These are phyloP conservation scores for Limenitis camilla DNA, from an alignment of 2,888 invertebrate species.

Conservation along the genomic window DNA sequence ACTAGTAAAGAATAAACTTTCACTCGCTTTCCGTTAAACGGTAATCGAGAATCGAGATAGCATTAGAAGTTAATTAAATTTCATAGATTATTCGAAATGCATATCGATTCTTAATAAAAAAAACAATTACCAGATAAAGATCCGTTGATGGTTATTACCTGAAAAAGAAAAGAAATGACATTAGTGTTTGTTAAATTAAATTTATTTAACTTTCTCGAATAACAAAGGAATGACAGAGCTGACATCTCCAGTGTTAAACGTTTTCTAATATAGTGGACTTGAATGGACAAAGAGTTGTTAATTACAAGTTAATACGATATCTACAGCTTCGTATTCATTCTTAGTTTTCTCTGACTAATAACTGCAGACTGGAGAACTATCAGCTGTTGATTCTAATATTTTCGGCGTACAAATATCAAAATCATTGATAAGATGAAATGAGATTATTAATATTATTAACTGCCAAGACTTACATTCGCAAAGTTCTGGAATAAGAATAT, in stretches of 20 bases:
- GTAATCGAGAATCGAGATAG: conserved; percentile 3
- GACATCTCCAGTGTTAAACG: not conserved
- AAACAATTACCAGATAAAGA: conserved; percentile 7
- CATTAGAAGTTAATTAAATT: conserved; percentile 15
- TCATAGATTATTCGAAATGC: conserved; percentile 6
- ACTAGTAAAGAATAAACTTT: conserved; percentile 12
- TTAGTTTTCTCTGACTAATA: too few relatives aligned
- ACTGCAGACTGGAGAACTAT: too few relatives aligned
- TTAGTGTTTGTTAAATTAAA: not conserved
- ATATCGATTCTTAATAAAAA: not conserved
- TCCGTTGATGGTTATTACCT: conserved; percentile 15
- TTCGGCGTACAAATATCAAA: too few relatives aligned
- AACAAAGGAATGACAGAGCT: not conserved
- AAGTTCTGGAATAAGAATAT: too few relatives aligned
- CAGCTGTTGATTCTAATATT: too few relatives aligned
- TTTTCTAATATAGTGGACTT: not conserved
- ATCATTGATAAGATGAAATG: too few relatives aligned
- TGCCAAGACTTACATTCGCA: too few relatives aligned
- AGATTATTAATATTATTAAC: too few relatives aligned
- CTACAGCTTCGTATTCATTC: too few relatives aligned
- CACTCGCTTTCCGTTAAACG: conserved; percentile 10
- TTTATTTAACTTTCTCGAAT: not conserved
- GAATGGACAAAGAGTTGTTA: too few relatives aligned
- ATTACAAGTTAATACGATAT: too few relatives aligned
- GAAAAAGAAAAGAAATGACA: conserved; percentile 6